Conservation (phyloP, 2,113 vertebrate species). For the Actenoides hombroni region DNA sequence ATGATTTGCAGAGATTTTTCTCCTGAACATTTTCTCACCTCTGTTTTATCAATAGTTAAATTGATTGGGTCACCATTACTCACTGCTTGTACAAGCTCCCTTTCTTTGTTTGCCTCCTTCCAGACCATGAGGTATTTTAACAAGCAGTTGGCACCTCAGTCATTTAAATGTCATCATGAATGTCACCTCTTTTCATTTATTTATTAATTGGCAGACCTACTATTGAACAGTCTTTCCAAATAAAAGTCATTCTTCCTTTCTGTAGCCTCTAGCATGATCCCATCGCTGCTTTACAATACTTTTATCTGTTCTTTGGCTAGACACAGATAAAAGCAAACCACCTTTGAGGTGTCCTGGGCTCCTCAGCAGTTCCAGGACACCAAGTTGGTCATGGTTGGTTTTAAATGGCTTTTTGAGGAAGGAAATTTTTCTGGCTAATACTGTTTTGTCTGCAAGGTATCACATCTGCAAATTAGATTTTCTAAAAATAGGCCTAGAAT, state of each 20-base stretch:
- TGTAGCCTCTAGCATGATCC: neutral
- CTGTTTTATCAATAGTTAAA: constrained; percentile 59
- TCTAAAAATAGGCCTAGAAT: neutral
- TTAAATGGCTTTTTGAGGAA: neutral
- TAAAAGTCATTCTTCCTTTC: neutral
- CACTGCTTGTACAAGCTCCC: neutral
- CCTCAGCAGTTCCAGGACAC: neutral
- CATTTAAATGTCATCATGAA: constrained; percentile 59
- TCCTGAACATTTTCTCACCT: constrained; percentile 44
- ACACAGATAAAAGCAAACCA: neutral
- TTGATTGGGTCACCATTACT: constrained; percentile 53
- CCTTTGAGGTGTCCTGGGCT: neutral
- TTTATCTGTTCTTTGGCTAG: neutral
- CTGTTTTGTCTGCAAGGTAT: neutral
- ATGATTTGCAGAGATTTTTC: constrained; percentile 59
- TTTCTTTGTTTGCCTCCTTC: constrained; percentile 38
- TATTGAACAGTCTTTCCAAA: constrained; percentile 17
- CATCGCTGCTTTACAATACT: neutral
- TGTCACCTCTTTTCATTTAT: constrained; percentile 50
- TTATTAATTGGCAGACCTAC: constrained; percentile 22
- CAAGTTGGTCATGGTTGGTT: neutral
- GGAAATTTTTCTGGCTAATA: neutral
- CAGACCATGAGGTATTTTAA: constrained; percentile 27
- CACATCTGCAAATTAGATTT: neutral
- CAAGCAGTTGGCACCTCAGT: constrained; percentile 26